Evolutionary conservation across 2,113 vertebrate genomes (phyloP), one percentile per base, ranked within the genome.

Genomic region (Leptocoma aspasia): DNA sequence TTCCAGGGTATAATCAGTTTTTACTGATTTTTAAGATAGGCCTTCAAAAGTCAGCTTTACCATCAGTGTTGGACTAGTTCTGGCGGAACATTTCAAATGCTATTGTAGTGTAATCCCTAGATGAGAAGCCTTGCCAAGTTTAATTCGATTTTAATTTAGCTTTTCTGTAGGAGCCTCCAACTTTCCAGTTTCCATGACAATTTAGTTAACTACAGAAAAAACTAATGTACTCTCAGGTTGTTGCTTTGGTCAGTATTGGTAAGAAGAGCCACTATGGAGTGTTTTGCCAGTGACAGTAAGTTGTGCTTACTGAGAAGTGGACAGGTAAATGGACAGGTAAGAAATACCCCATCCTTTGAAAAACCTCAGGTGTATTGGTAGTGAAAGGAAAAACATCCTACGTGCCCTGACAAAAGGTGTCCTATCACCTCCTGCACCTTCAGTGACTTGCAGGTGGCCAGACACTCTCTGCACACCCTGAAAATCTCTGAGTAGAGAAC

Each of bases 321-420:
- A 16, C 3, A 13, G 37, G 54, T 49, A 57, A 52, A 45, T 2
- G 4, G 37, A 9, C 5, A 21, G 45, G 45, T 52, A 31, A 65
- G 64, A 75, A 84, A 70, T 52, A 70, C 1, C 11, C 14, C 2
- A 1, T 31, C 9, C 64, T 52, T 45, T 66, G 65, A 71, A 56
- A 49, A 78, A 20, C 3, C 27, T 52, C 22, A 39, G 18, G 21
- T 28, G 14, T 49, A 11, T 44, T 31, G 16, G 15, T 4, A 57
- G 76, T 45, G 31, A 30, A 68, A 77, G 33, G 15, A 16, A 84
- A 73, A 84, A 59, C 12, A 35, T 21, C 41, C 37, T 15, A 6
- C 0, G 0, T 61, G 44, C 15, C 21, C 42, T 69, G 39, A 77
- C 2, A 3, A 47, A 50, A 70, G 24, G 37, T 50, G 13, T 63